Base-by-base conservation (phyloP, 1,140 invertebrate genomes). In the Capitella teleta region DNA sequence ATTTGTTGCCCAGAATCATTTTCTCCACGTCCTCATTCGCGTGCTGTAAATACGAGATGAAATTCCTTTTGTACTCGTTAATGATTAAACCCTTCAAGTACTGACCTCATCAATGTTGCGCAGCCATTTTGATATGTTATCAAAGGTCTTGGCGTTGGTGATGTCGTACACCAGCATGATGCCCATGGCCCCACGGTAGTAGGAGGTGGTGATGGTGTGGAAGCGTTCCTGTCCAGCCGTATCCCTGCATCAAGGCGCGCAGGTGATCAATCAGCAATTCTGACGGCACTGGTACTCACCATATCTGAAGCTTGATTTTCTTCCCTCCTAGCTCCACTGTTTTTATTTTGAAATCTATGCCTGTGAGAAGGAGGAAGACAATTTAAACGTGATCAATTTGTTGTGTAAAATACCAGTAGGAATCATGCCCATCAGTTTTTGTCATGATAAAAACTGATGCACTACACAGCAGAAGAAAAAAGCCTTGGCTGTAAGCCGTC, bases 1-100 rank as follows among this genome's bases (percentile, higher is more conserved):
- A 96, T 78, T 99, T 99, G 73, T 98, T 99, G 46, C 95, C 95
- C 60, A 99, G 77, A 62, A 99, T 92, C 94, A 98, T 98, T 74
- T 97, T 98, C 64, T 97, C 94, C 46, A 98, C 95, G 79, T 98
- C 93, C 77, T 97, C 94, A 78, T 93, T 97, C 19, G 94, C 95
- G 79, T 98, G 93, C 86, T 93, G 62, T 32, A 76, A 73, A 50
- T 36, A 25, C 32, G 16, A 34, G 32, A 1, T 34, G 16, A 34
- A 34, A 34, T 34, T 10, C 32, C 10, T 12, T 34, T 12, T 34
- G 16, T 34, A 10, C 16, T 34, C 32, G n/a, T n/a, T n/a, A n/a
- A n/a, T n/a, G n/a, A n/a, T n/a, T n/a, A n/a, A 40, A 6, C 25
- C 19, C 14, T 16, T 8, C 8, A 18, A 21, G 24, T 14, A 28